Base-by-base conservation (phyloP, 2,113 vertebrate species). In the Andinoacara biseriatus region DNA sequence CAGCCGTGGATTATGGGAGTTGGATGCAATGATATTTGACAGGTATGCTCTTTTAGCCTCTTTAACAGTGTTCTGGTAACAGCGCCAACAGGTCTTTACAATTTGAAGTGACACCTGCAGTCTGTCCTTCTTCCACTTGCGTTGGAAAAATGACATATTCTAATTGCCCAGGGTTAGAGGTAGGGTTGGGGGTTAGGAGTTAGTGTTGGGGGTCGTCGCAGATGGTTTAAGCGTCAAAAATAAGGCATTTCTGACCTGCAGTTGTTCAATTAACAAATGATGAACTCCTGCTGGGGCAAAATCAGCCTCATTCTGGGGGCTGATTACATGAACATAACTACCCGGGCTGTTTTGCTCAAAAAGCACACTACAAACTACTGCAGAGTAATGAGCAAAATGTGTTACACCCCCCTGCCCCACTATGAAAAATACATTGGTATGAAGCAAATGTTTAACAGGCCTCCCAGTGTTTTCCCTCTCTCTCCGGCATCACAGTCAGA, bases 361-460 rank as follows among this genome's bases (percentile, higher is more conserved):
- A 61, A 82, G 54, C 10, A 29, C 2, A 15, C 61, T 20, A 17
- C 74, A 75, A 72, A 77, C 82, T 20, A 63, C 77, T 10, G 24
- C 74, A 58, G 40, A 67, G 83, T 81, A 87, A 87, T 87, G 79
- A 90, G 61, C n/a, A 29, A 76, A 86, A 82, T 74, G 81, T 62
- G 60, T 79, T 78, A 26, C 72, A 24, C 24, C 43, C 65, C 65
- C 43, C 65, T 49, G 26, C 26, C 26, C 26, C 26, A 26, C n/a
- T 52, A n/a, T 72, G 74, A 86, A 93, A 87, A 83, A 83, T 90
- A 87, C 86, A 92, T 76, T 43, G n/a, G 29, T 65, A 57, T 14
- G 3, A 63, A 52, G 89, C 57, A 83, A 92, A 92, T 90, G 90
- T 91, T 93, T 90, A 91, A 91, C 89, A 85, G 83, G 65, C 56